Conservation (phyloP, 2,113 vertebrate species). For the Machaerirhynchus nigripectus region DNA sequence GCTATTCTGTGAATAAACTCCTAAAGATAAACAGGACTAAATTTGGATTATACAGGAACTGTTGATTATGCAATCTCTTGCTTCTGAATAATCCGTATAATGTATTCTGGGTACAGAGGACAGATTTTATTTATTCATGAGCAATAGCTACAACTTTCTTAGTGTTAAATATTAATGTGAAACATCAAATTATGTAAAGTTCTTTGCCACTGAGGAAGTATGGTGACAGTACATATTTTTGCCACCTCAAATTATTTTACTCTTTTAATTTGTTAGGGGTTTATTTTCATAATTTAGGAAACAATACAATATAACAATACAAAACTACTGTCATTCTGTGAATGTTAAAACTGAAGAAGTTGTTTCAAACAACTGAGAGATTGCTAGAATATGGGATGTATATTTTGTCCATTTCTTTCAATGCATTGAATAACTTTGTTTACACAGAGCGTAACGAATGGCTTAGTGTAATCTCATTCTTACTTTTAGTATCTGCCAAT, state of each 20-base stretch:
- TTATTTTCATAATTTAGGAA: not conserved
- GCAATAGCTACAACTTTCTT: not conserved
- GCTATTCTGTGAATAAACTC: not conserved
- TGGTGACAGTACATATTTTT: not conserved
- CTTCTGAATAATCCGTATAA: not conserved
- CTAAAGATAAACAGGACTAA: constrained; percentile 5
- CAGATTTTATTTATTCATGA: not conserved
- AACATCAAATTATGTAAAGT: not conserved
- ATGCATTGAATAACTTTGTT: not conserved
- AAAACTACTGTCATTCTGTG: not conserved
- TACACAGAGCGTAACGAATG: not conserved
- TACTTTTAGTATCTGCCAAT: not conserved
- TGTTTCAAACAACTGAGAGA: not conserved
- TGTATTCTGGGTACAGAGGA: not conserved
- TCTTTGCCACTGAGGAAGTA: not conserved
- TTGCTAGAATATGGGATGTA: not conserved
- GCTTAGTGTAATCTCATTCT: not conserved
- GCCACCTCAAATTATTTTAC: not conserved
- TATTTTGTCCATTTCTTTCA: not conserved
- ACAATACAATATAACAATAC: not conserved
- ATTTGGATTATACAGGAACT: not conserved
- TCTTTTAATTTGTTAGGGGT: not conserved
- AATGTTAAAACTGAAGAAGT: not conserved
- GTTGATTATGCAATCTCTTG: not conserved
- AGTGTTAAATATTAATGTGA: not conserved